Percentiles rank a stretch among this genome's conserved stretches.
These are phyloP conservation scores for Sebastes kiyomatsui DNA, from an alignment of 2,797 vertebrate genomes.

Conservation along the genomic window DNA sequence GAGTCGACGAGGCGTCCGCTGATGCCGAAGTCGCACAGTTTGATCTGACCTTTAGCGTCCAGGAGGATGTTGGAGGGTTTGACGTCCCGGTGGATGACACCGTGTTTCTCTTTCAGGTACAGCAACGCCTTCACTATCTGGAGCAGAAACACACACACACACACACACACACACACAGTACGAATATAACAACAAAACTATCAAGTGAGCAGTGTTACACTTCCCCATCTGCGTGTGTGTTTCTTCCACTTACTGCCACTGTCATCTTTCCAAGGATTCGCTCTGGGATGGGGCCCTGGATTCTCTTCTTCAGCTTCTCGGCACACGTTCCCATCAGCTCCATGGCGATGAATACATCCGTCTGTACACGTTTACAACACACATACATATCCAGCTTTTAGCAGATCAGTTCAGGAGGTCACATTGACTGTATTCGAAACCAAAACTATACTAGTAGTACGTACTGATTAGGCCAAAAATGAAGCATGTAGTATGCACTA, in stretches of 20 bases:
- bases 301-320: conserved; percentile 96
- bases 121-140: conserved; percentile 94
- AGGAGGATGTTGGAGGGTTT: conserved; percentile 96
- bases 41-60: conserved; percentile 93
- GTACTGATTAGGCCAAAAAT: no score
- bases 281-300: conserved; percentile 95
- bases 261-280: conserved; percentile 97
- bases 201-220: background rate
- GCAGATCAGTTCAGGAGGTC: background rate
- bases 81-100: conserved; percentile 94
- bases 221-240: background rate
- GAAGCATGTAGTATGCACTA: accelerated
- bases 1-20: conserved; percentile 95
- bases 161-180: background rate
- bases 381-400: conserved; percentile 17
- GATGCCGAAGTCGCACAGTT: conserved; percentile 96
- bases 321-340: conserved; percentile 97
- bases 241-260: conserved; percentile 87
- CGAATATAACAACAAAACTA: background rate
- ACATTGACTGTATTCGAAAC: no score
- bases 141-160: background rate
- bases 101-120: conserved; percentile 96
- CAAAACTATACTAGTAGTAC: background rate
- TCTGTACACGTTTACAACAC: conserved; percentile 74
- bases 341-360: conserved; percentile 97